Percentiles rank a stretch among this genome's conserved stretches.
Evolutionary conservation across 2,797 vertebrate genomes (phyloP).

Genomic region (Dallia pectoralis): DNA sequence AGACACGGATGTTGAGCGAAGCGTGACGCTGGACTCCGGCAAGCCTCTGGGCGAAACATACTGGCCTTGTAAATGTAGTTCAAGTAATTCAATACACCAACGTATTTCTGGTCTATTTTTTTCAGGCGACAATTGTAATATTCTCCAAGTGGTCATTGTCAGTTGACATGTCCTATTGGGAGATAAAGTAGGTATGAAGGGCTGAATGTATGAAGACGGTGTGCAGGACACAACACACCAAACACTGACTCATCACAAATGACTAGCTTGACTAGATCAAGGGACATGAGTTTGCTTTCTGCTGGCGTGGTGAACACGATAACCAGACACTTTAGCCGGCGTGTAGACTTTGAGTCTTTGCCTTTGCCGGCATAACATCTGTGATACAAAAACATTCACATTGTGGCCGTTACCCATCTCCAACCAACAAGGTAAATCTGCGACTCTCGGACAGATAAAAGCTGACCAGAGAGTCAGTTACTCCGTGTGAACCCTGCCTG

Average conservation of each 20-base stretch:
- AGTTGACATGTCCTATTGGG: conserved; percentile 21
- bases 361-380: neutral
- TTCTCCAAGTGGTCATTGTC: conserved; percentile 32
- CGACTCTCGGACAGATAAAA: neutral
- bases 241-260: neutral
- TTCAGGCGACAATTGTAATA: conserved; percentile 40
- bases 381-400: neutral
- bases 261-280: neutral
- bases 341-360: neutral
- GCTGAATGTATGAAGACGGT: neutral
- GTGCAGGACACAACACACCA: conserved; percentile 14
- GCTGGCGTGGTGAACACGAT: neutral
- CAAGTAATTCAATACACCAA: conserved; percentile 42
- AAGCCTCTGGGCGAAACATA: conserved; percentile 47
- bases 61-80: conserved; percentile 58
- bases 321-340: neutral
- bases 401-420: too few species aligned
- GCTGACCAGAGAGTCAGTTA: neutral
- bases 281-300: neutral
- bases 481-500: neutral
- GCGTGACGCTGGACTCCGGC: conserved; percentile 55
- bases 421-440: neutral
- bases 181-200: conserved; percentile 22
- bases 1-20: conserved; percentile 36
- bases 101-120: conserved; percentile 54